Conservation (phyloP, 2,888 invertebrate genomes). For the Salpingus planirostris region DNA sequence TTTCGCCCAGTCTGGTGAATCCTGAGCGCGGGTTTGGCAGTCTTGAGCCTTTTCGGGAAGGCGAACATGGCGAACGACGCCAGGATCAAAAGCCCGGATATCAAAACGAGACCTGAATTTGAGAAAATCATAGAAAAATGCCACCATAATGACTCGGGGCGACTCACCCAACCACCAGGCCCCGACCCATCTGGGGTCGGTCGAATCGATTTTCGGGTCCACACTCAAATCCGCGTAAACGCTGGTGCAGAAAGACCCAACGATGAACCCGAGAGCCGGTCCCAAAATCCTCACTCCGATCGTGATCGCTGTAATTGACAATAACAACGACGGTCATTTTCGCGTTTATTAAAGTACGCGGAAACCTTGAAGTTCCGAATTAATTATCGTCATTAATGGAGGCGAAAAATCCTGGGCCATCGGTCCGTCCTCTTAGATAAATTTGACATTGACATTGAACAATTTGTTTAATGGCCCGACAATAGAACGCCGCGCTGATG, state of each 20-base stretch:
- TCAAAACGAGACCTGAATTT: conserved; percentile 68
- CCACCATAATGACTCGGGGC: too few species aligned
- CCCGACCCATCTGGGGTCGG: conserved; percentile 87
- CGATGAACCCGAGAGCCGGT: conserved; percentile 81
- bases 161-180: conserved; percentile 96
- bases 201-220: conserved; percentile 65
- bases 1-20: conserved; percentile 38
- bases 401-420: too few species aligned
- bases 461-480: conserved; percentile 13
- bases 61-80: conserved; percentile 85
- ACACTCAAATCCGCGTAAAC: conserved; percentile 73
- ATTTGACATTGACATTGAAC: conserved; percentile 17
- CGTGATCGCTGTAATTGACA: conserved; percentile 63
- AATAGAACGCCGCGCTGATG: conserved; percentile 9
- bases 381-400: too few species aligned
- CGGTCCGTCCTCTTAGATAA: conserved; percentile 15
- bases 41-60: conserved; percentile 71
- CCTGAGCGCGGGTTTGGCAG: conserved; percentile 36
- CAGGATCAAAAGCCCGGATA: conserved; percentile 72
- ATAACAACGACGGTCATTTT: background rate
- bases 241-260: conserved; percentile 82
- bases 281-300: conserved; percentile 87
- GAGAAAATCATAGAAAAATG: background rate
- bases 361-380: background rate
- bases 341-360: too few species aligned